Base-by-base conservation (phyloP, 2,797 vertebrate species). In the Eupleurogrammus muticus region DNA sequence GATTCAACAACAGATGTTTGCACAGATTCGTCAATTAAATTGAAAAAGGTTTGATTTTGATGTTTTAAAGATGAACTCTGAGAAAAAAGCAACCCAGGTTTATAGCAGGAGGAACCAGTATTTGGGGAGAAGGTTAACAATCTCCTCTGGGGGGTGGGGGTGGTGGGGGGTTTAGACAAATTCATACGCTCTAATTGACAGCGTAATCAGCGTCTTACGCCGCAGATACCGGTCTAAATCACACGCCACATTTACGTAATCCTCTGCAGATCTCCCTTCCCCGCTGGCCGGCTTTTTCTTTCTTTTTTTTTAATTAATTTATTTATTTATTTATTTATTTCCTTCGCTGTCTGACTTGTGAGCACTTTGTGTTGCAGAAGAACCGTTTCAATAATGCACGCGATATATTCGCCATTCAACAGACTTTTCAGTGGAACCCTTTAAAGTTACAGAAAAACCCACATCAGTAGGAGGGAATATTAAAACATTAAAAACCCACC, bases 161-260 rank as follows among this genome's bases (percentile, higher is more conserved):
- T n/a, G 0, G 1, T 59, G 63, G 74, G 65, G 54, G 53, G 53
- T 65, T 66, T 7, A 10, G 60, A 71, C 71, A 85, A 81, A 88
- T 81, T 82, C 69, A 42, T 70, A 63, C 17, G 71, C 85, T 77
- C 73, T 88, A 89, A 90, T 78, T 89, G 87, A 91, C 79, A 57
- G 73, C 36, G 50, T 83, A 84, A 88, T 91, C 84, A 87, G n/a
- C n/a, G n/a, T 87, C 76, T 82, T 50, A 62, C 66, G 5, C 58
- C 19, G 81, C 70, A 65, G 76, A 88, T 84, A 79, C 80, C 58
- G 20, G 77, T 78, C 87, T 77, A 69, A 86, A 84, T 84, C 85
- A 74, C 85, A 86, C 54, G 83, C 74, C 86, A 71, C 73, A 49
- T 87, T 84, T 81, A 81, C 56, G 82, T 87, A 89, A 92, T 89